Conservation (phyloP, 37 sponge, comb jelly and placozoan genomes). For the Chondrilla cf. caribensis region DNA sequence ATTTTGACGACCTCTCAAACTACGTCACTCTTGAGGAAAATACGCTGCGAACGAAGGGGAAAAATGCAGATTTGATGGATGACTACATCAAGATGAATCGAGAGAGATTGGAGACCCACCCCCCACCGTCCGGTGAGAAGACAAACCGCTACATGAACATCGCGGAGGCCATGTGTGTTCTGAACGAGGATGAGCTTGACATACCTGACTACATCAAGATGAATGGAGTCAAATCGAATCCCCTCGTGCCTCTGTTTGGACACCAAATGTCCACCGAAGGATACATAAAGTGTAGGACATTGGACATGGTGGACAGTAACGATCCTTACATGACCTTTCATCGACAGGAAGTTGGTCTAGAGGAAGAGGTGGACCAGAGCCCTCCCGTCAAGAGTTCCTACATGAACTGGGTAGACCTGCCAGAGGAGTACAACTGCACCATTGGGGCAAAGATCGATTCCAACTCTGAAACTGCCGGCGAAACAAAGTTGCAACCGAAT, state of each 20-base stretch:
- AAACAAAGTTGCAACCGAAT: background rate
- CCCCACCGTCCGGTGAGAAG: too few relatives aligned
- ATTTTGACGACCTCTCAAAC: background rate
- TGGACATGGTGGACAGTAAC: background rate
- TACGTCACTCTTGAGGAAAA: background rate
- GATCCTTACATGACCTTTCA: too few relatives aligned
- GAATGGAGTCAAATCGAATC: background rate
- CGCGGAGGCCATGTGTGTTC: too few relatives aligned
- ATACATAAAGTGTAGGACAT: background rate
- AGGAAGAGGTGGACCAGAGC: background rate
- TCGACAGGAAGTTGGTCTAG: background rate
- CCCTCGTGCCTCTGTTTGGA: background rate
- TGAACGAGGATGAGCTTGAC: background rate
- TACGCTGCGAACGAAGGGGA: background rate
- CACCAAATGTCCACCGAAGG: background rate
- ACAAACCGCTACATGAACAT: conserved; percentile 17
- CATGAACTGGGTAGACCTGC: conserved; percentile 23
- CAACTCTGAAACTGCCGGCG: background rate
- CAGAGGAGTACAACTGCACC: background rate
- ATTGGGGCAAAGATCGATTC: too few relatives aligned
- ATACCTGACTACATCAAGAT: conserved; percentile 24
- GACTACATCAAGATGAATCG: conserved; percentile 22
- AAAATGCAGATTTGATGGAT: background rate
- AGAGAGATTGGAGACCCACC: too few relatives aligned
- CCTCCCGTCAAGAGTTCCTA: background rate